These are phyloP conservation scores for Hydra vulgaris DNA, from an alignment of 30 jellyfish, hydroid and myxozoan genomes.

Conservation along the genomic window DNA sequence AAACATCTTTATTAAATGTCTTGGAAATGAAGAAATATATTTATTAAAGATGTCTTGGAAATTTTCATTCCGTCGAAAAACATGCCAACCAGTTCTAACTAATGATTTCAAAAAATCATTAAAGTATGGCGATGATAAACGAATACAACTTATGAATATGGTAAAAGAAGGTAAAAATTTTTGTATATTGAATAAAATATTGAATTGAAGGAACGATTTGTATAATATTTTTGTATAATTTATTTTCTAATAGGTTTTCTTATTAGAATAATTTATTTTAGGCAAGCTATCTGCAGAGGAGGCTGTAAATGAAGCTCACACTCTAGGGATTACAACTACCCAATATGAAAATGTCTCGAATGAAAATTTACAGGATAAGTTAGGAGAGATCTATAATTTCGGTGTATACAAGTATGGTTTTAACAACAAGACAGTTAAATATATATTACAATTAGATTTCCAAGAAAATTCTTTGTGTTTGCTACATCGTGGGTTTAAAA, in stretches of 20 bases:
- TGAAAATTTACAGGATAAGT: neutral
- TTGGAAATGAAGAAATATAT: no score
- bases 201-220: no score
- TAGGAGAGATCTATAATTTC: slow-evolving; percentile 54
- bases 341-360: slow-evolving; percentile 46
- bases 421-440: slow-evolving; percentile 47
- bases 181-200: neutral
- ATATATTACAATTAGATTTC: slow-evolving; percentile 75
- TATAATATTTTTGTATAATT: no score
- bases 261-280: no score
- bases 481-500: slow-evolving; percentile 51
- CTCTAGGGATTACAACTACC: slow-evolving; percentile 70
- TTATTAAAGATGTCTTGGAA: slow-evolving; percentile 37
- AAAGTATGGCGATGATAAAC: slow-evolving; percentile 76
- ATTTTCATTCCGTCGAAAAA: slow-evolving; percentile 23
- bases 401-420: slow-evolving; percentile 66
- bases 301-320: slow-evolving; percentile 67
- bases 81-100: neutral
- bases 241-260: no score
- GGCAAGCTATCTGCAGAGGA: slow-evolving; percentile 63
- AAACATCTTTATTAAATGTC: no score
- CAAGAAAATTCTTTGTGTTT: slow-evolving; percentile 66
- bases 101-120: slow-evolving; percentile 11
- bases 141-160: slow-evolving; percentile 80
- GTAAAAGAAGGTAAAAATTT: slow-evolving; percentile 56